Evolutionary conservation across 2,797 vertebrate species (phyloP).

Genomic region (Rousettus madagascariensis): DNA sequence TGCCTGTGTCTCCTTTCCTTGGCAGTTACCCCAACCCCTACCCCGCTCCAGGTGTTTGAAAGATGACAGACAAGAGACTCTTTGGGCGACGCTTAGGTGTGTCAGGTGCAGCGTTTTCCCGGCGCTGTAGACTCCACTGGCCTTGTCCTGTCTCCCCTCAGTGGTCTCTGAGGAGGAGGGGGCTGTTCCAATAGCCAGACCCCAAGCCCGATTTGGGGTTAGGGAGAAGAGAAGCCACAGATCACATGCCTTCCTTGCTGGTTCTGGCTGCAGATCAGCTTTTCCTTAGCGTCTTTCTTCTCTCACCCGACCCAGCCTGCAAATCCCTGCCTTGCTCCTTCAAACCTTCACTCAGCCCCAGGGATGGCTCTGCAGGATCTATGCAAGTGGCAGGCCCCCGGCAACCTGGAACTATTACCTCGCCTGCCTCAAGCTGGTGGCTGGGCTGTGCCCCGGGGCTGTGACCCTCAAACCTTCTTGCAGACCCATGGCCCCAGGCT

Average conservation of each 20-base stretch:
- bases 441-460: slow-evolving; percentile 70
- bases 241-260: background rate
- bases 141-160: background rate
- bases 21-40: background rate
- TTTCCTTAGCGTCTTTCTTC: background rate
- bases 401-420: background rate
- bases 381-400: slow-evolving; percentile 49
- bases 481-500: slow-evolving; percentile 51
- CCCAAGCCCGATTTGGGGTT: background rate
- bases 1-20: background rate
- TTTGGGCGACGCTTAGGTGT: slow-evolving; percentile 12
- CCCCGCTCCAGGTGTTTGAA: background rate
- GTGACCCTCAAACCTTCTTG: slow-evolving; percentile 61
- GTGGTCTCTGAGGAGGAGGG: background rate
- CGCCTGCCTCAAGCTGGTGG: background rate
- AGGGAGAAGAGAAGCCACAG: background rate
- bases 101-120: slow-evolving; percentile 3
- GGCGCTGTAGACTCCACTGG: background rate
- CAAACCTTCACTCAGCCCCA: background rate
- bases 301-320: background rate
- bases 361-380: slow-evolving; percentile 82
- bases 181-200: background rate
- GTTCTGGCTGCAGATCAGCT: slow-evolving; percentile 62
- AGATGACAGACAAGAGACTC: slow-evolving; percentile 63
- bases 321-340: background rate